Base-by-base conservation (phyloP, 2,113 vertebrate species). In the Equus przewalskii region DNA sequence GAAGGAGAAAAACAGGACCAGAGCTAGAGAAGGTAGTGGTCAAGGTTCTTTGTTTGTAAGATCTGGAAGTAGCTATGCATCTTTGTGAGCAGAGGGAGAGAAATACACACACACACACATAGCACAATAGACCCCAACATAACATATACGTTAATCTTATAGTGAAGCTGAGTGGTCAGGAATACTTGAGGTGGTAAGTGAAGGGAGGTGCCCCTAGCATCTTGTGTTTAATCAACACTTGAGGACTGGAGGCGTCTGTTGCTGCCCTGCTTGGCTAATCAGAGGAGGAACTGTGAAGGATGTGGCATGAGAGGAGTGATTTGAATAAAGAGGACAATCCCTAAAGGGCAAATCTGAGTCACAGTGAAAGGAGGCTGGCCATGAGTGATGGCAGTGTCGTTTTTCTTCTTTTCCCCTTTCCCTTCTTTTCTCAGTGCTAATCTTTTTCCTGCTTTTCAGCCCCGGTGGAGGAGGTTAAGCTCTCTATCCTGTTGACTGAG, bases 401-500 rank as follows among this genome's bases (percentile, higher is more conserved):
- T 6, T 6, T 62, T 13, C 36, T 51, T 56, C 41, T 26, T 33
- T 83, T 26, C 9, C 51, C 22, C 16, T 54, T 54, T 54, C 51
- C 0, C 15, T 46, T 30, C 60, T n/a, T 6, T 58, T 49, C 78
- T 69, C 51, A n/a, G 19, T 7, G 11, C 84, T 94, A 58, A 94
- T 65, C 22, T n/a, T 69, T 54, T 72, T n/a, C 70, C 56, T 94
- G 69, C 28, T 81, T 97, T 97, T 36, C 94, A 98, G 98, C 73
- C 54, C 97, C 98, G 0, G 98, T 98, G 91, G 26, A 79, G 3
- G 51, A 95, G 15, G 97, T 97, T 51, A 41, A 33, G 15, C 86
- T 98, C 8, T 64, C 96, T 9, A 41, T 95, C 91, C 28, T 97
- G 56, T 3, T 5, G 7, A 51, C 5, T 30, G 15, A 44, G 0